phyloP scores from a whole-genome alignment of 2,113 vertebrate species.

The Empidonax traillii region DNA sequence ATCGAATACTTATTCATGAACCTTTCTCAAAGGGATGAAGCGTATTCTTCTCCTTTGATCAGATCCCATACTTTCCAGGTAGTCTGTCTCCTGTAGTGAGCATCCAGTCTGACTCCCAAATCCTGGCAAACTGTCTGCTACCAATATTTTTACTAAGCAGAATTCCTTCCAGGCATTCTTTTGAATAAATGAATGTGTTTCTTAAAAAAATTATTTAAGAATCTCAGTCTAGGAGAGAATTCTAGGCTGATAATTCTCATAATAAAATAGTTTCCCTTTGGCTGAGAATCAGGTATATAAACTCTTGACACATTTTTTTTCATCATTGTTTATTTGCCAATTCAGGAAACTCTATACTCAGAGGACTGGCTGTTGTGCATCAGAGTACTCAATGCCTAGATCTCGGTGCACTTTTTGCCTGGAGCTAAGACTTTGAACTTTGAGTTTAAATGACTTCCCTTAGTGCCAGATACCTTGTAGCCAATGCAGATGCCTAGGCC shows the following conservation, averaged over 20 bases:
- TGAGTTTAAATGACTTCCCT: background rate
- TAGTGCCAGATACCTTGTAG: background rate
- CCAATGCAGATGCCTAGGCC: background rate
- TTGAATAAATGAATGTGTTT: conserved; percentile 1
- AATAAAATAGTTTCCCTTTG: background rate
- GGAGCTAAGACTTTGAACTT: background rate
- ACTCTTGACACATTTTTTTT: background rate
- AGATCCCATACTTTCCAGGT: background rate
- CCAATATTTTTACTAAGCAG: background rate
- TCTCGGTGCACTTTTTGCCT: background rate
- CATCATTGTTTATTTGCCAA: background rate
- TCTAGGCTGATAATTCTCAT: background rate
- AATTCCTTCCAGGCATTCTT: background rate
- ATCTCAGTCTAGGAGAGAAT: background rate
- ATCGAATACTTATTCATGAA: background rate
- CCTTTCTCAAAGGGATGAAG: background rate
- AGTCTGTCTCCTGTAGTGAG: background rate
- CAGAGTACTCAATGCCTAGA: background rate
- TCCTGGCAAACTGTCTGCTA: background rate
- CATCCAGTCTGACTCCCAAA: background rate
- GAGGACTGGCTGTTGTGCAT: background rate
- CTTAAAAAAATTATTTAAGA: background rate
- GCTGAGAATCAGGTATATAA: background rate
- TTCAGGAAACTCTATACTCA: background rate
- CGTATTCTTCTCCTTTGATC: conserved; percentile 22